Conservation (phyloP, 1,140 invertebrate genomes). For the Brachionus rubens region DNA sequence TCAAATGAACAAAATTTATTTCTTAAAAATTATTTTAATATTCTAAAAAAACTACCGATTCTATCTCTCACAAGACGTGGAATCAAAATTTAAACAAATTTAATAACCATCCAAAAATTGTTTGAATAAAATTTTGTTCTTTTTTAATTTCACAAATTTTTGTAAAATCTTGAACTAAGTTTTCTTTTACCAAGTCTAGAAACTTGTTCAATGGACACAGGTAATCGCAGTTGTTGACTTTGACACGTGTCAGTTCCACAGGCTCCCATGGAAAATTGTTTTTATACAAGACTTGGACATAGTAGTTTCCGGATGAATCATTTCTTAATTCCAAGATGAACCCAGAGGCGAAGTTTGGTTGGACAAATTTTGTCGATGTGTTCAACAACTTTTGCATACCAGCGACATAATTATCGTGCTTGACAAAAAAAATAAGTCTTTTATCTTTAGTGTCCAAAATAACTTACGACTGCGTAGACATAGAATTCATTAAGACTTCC, state of each 20-base stretch:
- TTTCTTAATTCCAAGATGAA: neutral
- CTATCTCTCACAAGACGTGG: conserved; percentile 7
- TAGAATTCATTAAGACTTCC: neutral
- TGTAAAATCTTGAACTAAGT: neutral
- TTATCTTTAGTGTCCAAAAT: too few relatives aligned
- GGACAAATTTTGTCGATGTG: neutral
- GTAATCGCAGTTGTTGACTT: neutral
- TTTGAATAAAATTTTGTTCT: too few relatives aligned
- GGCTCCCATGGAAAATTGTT: neutral
- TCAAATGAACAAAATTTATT: neutral
- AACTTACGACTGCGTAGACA: neutral
- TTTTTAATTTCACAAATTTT: neutral
- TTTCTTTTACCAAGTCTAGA: neutral
- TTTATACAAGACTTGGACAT: neutral
- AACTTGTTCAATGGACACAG: neutral
- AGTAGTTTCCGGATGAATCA: neutral
- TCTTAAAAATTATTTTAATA: neutral
- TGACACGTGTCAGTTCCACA: neutral
- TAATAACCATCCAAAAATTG: neutral
- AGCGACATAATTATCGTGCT: neutral
- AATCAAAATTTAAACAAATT: neutral
- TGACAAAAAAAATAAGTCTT: neutral
- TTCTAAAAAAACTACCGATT: neutral
- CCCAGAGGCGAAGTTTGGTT: neutral
- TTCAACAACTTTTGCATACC: neutral